A percentile compares a stretch with the other conserved stretches of the same genome.
phyloP scores from a whole-genome alignment of 2,888 invertebrate species.

The Tupiocoris notatus region DNA sequence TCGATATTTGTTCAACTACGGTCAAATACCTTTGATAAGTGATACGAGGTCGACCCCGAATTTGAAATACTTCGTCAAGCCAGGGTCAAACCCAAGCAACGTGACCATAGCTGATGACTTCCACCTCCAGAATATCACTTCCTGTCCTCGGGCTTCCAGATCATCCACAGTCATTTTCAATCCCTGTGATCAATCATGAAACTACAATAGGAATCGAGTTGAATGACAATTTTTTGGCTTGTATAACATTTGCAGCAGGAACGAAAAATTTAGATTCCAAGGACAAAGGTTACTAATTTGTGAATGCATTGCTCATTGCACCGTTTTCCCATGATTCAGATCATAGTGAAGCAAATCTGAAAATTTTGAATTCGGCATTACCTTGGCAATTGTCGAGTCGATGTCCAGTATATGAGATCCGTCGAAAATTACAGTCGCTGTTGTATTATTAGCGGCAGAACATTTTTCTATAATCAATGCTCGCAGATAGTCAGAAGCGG shows the following conservation, averaged over 20 bases:
- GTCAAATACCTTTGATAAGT: constrained; percentile 45
- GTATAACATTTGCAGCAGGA: too few relatives aligned
- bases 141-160: constrained; percentile 56
- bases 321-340: too few relatives aligned
- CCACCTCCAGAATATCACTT: constrained; percentile 50
- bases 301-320: too few relatives aligned
- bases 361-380: too few relatives aligned
- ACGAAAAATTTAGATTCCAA: not conserved
- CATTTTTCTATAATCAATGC: constrained; percentile 55
- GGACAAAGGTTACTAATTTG: too few relatives aligned
- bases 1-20: too few relatives aligned
- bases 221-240: too few relatives aligned
- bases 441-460: constrained; percentile 42
- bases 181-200: too few relatives aligned
- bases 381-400: constrained; percentile 59
- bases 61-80: constrained; percentile 47
- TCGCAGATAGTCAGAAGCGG: constrained; percentile 75
- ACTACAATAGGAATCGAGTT: too few relatives aligned
- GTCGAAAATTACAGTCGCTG: constrained; percentile 51
- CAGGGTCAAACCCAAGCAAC: constrained; percentile 48
- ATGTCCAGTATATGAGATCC: constrained; percentile 61
- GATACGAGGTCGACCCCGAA: constrained; percentile 43
- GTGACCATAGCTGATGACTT: constrained; percentile 48
- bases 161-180: constrained; percentile 59
- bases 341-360: too few relatives aligned